A percentile compares a stretch with the other conserved stretches of the same genome.
These are phyloP conservation scores for Buathra laborator DNA, from an alignment of 2,888 invertebrate genomes.

Conservation along the genomic window DNA sequence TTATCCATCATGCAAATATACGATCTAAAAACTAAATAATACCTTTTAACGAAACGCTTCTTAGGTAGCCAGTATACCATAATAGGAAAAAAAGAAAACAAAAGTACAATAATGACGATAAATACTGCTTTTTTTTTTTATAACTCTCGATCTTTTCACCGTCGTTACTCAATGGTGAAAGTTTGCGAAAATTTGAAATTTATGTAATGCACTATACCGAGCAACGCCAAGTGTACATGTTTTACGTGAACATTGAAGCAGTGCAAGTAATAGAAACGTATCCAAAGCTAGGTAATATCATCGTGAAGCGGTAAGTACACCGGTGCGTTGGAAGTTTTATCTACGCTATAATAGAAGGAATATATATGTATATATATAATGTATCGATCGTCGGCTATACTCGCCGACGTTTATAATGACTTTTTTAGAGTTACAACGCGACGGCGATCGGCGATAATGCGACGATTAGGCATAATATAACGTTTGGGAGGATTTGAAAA, in stretches of 20 bases:
- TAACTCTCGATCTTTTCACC: background rate
- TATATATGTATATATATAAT: background rate
- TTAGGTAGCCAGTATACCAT: constrained; percentile 81
- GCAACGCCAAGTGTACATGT: constrained; percentile 39
- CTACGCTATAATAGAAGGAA: background rate
- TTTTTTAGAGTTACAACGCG: constrained; percentile 9
- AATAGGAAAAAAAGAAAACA: constrained; percentile 65
- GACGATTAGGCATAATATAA: constrained; percentile 6
- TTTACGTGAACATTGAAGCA: constrained; percentile 31
- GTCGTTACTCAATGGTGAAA: constrained; percentile 36
- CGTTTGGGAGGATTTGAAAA: background rate
- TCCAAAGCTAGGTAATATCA: background rate
- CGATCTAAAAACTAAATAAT: constrained; percentile 54
- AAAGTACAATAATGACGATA: background rate
- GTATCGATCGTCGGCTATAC: constrained; percentile 22
- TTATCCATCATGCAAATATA: background rate
- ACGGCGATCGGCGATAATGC: background rate
- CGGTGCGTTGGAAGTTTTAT: constrained; percentile 14
- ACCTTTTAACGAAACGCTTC: constrained; percentile 81
- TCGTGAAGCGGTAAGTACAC: constrained; percentile 1
- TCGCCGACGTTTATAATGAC: constrained; percentile 15
- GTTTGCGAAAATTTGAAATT: constrained; percentile 51
- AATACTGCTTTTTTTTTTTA: background rate
- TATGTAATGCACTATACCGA: constrained; percentile 59
- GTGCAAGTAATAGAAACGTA: background rate